Conservation (phyloP, 2,888 invertebrate species). For the Dolomedes plantarius region DNA sequence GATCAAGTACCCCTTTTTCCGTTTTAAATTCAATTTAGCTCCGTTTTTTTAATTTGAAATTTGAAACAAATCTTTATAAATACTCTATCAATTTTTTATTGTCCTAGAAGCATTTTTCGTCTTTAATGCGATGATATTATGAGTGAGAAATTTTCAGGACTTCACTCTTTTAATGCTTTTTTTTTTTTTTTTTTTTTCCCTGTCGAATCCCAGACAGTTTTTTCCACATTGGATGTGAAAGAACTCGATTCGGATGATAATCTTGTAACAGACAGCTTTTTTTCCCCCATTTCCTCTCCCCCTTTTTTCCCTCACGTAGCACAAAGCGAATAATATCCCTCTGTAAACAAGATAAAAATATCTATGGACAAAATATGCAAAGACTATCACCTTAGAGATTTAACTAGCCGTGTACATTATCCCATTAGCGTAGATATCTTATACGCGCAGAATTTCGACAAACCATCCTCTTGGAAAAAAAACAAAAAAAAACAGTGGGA, state of each 20-base stretch:
- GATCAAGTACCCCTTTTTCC: neutral
- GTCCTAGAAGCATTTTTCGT: neutral
- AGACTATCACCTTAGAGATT: conserved; percentile 30
- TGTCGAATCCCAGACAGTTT: neutral
- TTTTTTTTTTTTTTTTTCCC: neutral
- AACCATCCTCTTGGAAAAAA: neutral
- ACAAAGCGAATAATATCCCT: conserved; percentile 5
- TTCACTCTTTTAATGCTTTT: neutral
- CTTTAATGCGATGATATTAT: conserved; percentile 3
- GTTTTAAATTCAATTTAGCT: neutral
- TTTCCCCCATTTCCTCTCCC: neutral
- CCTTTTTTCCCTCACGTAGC: neutral
- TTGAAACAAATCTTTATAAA: conserved; percentile 2
- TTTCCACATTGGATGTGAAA: conserved; percentile 35
- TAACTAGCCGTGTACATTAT: conserved; percentile 31
- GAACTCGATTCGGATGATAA: conserved; percentile 24
- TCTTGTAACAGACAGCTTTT: conserved; percentile 41
- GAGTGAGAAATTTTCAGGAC: neutral
- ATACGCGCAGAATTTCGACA: conserved; percentile 28
- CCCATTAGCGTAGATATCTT: conserved; percentile 39
- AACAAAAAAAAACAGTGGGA: neutral
- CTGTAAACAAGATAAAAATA: conserved; percentile 8
- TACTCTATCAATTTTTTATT: conserved; percentile 1
- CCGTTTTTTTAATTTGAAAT: neutral
- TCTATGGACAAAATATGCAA: conserved; percentile 1